Conservation (phyloP, 2,113 vertebrate genomes). For the Ophthalmolycus amberensis region DNA sequence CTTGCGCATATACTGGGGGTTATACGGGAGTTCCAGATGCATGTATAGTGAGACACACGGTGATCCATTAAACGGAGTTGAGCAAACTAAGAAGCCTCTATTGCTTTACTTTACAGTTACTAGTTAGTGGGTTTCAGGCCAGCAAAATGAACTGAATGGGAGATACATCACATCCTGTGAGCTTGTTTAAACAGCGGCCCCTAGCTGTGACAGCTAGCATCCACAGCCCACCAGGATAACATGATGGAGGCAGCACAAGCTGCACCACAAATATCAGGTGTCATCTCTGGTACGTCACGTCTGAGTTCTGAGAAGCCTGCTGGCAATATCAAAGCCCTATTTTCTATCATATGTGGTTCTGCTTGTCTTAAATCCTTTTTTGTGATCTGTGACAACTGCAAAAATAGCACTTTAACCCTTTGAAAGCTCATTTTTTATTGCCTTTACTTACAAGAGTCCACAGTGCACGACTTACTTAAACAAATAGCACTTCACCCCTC, state of each 20-base stretch:
- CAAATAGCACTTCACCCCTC: too few species aligned
- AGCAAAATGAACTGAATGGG: too few species aligned
- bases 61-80: too few species aligned
- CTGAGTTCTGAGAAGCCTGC: conserved; percentile 14
- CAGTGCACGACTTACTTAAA: too few species aligned
- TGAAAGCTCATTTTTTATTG: background rate
- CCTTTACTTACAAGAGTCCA: background rate
- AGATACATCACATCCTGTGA: conserved; percentile 36
- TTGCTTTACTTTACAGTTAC: too few species aligned
- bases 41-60: too few species aligned
- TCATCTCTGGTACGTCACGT: conserved; percentile 38
- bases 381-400: conserved; percentile 18
- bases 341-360: conserved; percentile 20
- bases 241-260: conserved; percentile 25
- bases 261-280: conserved; percentile 54
- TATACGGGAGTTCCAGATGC: too few species aligned
- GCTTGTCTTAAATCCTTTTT: conserved; percentile 31
- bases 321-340: conserved; percentile 21
- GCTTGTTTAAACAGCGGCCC: conserved; percentile 18
- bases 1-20: too few species aligned
- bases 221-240: background rate
- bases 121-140: too few species aligned
- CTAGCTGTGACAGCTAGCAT: conserved; percentile 15
- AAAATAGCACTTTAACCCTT: background rate
- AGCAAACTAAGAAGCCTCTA: too few species aligned